Evolutionary conservation across 2,113 vertebrate genomes (phyloP).

Genomic region (Pseudorasbora parva): DNA sequence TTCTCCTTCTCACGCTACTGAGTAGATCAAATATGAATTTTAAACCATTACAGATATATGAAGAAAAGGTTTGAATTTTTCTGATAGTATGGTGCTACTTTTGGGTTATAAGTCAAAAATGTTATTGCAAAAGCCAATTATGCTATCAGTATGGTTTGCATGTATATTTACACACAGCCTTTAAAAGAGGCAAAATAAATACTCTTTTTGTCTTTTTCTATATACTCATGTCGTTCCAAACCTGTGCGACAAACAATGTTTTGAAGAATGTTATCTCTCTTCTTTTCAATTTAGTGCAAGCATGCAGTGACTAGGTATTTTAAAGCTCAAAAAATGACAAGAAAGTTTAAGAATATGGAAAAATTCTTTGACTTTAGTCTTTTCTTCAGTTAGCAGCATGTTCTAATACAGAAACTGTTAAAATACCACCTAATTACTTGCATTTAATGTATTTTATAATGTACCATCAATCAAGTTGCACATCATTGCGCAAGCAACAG

Average conservation of each 20-base stretch:
- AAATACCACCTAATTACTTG: neutral
- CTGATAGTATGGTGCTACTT: constrained; percentile 1
- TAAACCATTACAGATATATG: neutral
- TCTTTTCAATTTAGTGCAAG: neutral
- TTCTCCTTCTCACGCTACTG: constrained; percentile 18
- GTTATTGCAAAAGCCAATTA: neutral
- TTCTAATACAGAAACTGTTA: neutral
- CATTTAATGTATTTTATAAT: too few species aligned
- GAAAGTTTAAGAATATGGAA: neutral
- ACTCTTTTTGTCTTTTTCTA: neutral
- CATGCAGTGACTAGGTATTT: neutral
- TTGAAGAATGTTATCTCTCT: neutral
- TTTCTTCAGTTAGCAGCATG: neutral
- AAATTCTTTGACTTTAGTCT: neutral
- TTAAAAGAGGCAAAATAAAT: constrained; percentile 6
- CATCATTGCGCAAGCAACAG: too few species aligned
- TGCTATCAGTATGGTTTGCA: neutral
- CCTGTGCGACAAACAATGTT: neutral
- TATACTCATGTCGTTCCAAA: neutral
- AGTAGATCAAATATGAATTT: neutral
- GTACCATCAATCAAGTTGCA: too few species aligned
- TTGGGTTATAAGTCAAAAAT: neutral
- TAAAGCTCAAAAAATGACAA: neutral
- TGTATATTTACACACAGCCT: neutral
- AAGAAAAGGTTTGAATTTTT: neutral